Evolutionary conservation across 2,797 vertebrate genomes (phyloP), one percentile per base, ranked within the genome.

Genomic region (Tragelaphus oryx): DNA sequence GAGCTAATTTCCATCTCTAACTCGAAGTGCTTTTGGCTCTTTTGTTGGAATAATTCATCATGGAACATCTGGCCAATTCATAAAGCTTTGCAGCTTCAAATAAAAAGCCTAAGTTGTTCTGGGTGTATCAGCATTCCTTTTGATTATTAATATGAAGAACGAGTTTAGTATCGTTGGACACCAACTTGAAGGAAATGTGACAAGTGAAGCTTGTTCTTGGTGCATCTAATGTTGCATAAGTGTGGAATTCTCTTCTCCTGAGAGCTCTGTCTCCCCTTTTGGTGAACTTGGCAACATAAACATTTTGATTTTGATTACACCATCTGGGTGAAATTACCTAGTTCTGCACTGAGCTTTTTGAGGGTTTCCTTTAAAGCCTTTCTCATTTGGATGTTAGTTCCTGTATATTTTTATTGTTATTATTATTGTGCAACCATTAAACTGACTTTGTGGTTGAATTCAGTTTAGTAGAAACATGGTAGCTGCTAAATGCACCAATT

Each of bases 41-140:
- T 81, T 87, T 96, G 62, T 95, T 96, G 97, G 94, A 98, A 98
- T 98, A 98, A 98, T 98, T 98, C 87, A 98, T 98, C 96, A 71
- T 62, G 57, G 89, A 97, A 98, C 97, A 98, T 98, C 97, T 98
- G 98, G 87, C 87, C 74, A 84, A 96, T 78, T 98, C 96, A 97
- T 22, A 96, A 95, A 74, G 68, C 81, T 98, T 97, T 98, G 79
- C 68, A 96, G 59, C 93, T 97, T 95, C 95, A 98, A 97, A 96
- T 97, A 97, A 97, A 91, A 93, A 98, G 55, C 22, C 22, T 89
- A 96, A 97, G 96, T 97, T 97, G 55, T 82, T 97, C 76, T 95
- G 94, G 95, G 93, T 76, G 22, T 97, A 97, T 96, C 95, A 98
- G 74, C 83, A 89, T 97, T 98, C 97, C 68, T 94, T 98, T 98